Conservation (phyloP, 2,113 vertebrate species). For the Heptranchias perlo region DNA sequence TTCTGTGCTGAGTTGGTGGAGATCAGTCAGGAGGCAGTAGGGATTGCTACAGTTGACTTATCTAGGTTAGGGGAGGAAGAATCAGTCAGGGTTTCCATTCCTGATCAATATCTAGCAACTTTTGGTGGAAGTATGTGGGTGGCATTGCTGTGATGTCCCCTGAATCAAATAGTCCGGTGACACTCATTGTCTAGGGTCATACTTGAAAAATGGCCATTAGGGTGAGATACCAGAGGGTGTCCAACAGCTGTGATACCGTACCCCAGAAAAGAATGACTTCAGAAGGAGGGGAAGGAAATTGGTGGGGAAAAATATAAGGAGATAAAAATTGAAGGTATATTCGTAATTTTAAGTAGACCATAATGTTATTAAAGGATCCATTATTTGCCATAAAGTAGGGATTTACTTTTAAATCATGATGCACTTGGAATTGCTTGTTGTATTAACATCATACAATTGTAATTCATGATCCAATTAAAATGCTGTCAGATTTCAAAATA, state of each 20-base stretch:
- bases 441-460: no score
- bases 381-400: no score
- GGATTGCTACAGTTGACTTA: background rate
- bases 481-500: no score
- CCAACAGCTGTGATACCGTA: background rate
- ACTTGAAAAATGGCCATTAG: background rate
- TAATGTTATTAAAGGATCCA: no score
- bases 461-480: no score
- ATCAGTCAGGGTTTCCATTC: background rate
- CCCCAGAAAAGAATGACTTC: background rate
- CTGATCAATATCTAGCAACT: background rate
- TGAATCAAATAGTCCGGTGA: background rate
- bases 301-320: no score
- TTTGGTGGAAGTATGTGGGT: background rate
- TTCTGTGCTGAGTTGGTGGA: background rate
- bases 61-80: no score
- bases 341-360: no score
- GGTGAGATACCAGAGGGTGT: background rate
- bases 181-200: background rate
- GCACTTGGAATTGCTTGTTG: no score
- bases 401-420: no score
- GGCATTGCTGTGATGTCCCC: background rate
- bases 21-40: background rate
- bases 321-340: background rate
- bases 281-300: background rate